Percentiles rank a stretch among this genome's conserved stretches.
Evolutionary conservation across 2,113 vertebrate species (phyloP).

Genomic region (Nothocercus nigrocapillus): DNA sequence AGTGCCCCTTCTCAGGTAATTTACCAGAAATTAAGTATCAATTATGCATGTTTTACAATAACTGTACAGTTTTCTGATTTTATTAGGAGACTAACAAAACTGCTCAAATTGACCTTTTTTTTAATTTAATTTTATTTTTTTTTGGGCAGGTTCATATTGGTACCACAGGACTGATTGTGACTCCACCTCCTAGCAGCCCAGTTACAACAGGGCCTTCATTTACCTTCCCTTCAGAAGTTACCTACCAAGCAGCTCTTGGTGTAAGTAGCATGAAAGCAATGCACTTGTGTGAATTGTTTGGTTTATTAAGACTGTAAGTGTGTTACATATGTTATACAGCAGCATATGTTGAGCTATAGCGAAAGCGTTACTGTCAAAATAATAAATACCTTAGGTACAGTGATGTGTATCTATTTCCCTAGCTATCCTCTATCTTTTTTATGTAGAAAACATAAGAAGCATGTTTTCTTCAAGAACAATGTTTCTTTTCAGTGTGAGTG

Average conservation of each 20-base stretch:
- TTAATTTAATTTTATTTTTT: neutral
- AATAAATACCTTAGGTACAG: neutral
- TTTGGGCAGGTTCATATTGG: conserved; percentile 93
- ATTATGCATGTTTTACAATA: neutral
- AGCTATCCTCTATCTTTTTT: neutral
- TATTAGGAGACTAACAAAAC: neutral
- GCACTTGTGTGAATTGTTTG: neutral
- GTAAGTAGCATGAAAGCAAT: conserved; percentile 72
- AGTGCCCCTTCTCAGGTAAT: conserved; percentile 97
- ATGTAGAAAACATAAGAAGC: neutral
- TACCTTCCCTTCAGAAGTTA: conserved; percentile 91
- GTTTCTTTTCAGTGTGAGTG: neutral
- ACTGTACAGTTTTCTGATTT: neutral
- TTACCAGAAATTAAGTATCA: neutral
- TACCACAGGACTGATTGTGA: conserved; percentile 95
- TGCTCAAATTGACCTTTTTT: neutral
- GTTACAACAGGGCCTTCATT: conserved; percentile 93
- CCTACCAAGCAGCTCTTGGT: conserved; percentile 85
- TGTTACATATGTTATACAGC: neutral
- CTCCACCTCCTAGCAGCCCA: conserved; percentile 96
- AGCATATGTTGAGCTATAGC: neutral
- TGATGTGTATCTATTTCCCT: neutral
- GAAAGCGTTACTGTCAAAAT: neutral
- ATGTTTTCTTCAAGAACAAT: neutral
- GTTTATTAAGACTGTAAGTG: neutral